Percentiles rank a stretch among this genome's conserved stretches.
Conservation (phyloP, 1,140 invertebrate species). For the Ceratina australensis region DNA sequence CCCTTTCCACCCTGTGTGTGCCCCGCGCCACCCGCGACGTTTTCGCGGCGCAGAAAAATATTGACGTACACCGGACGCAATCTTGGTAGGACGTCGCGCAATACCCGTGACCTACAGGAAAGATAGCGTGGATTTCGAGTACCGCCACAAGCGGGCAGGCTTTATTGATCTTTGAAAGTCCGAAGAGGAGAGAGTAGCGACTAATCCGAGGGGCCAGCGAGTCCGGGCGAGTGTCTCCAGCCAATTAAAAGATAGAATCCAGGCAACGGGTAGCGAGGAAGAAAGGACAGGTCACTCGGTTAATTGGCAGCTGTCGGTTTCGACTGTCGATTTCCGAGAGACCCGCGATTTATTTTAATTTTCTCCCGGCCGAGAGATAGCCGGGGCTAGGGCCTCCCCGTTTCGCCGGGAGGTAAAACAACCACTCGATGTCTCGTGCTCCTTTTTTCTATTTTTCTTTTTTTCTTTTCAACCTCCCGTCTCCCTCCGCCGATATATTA, state of each 20-base stretch:
- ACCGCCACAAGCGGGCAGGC: slow-evolving; percentile 29
- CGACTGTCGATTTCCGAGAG: slow-evolving; percentile 29
- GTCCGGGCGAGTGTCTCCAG: slow-evolving; percentile 23
- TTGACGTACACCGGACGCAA: slow-evolving; percentile 53
- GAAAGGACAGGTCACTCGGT: slow-evolving; percentile 31
- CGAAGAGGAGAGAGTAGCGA: slow-evolving; percentile 41
- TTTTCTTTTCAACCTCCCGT: background rate
- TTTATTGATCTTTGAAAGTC: slow-evolving; percentile 60
- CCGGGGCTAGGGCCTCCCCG: background rate
- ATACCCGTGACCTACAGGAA: background rate
- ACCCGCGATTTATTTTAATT: slow-evolving; percentile 49
- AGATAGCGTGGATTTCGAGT: slow-evolving; percentile 28
- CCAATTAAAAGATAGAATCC: slow-evolving; percentile 64
- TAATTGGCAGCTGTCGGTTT: slow-evolving; percentile 55
- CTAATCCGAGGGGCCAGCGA: slow-evolving; percentile 47
- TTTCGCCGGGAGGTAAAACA: slow-evolving; percentile 4
- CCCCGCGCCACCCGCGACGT: background rate
- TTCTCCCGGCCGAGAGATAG: slow-evolving; percentile 24
- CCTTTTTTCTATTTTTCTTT: background rate
- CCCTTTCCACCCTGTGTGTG: background rate
- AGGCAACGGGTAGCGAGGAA: background rate
- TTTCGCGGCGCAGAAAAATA: slow-evolving; percentile 54
- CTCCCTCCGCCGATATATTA: background rate
- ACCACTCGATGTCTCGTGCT: slow-evolving; percentile 20
- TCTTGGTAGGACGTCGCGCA: slow-evolving; percentile 37